phyloP scores from a whole-genome alignment of 2,113 vertebrate genomes.

The Lasiurus cinereus region DNA sequence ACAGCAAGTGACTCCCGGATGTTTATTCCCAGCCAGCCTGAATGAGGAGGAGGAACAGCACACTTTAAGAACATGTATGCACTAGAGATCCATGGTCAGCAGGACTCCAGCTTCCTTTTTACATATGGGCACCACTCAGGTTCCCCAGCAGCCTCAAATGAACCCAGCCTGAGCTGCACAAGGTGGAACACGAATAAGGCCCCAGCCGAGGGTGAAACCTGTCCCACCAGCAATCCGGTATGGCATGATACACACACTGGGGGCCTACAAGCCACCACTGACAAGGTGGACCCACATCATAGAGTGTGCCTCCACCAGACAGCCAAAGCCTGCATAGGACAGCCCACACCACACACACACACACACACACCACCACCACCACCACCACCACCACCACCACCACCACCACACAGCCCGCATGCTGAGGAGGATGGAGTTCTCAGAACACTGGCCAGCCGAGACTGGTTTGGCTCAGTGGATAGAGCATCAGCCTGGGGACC shows the following conservation, averaged over 20 bases:
- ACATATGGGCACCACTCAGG: background rate
- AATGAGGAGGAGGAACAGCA: background rate
- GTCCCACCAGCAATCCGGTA: background rate
- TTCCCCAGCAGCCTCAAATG: background rate
- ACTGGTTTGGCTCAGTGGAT: too few relatives aligned
- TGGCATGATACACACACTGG: background rate
- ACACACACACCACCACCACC: too few relatives aligned
- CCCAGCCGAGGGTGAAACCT: too few relatives aligned
- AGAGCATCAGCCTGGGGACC: too few relatives aligned
- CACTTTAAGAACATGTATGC: background rate
- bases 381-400: too few relatives aligned
- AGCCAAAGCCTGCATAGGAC: too few relatives aligned
- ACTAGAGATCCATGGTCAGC: background rate
- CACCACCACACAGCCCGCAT: too few relatives aligned
- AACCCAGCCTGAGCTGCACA: background rate
- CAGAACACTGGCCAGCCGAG: too few relatives aligned
- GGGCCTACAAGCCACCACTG: background rate
- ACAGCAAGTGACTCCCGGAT: background rate
- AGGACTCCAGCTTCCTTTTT: background rate
- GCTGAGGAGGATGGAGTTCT: background rate
- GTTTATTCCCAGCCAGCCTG: background rate
- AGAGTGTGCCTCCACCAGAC: background rate
- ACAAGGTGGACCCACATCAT: accelerated
- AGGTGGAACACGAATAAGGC: accelerated
- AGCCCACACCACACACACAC: background rate